These are phyloP conservation scores for Bryconaethiops microstoma DNA, from an alignment of 2,797 vertebrate genomes.

Conservation along the genomic window DNA sequence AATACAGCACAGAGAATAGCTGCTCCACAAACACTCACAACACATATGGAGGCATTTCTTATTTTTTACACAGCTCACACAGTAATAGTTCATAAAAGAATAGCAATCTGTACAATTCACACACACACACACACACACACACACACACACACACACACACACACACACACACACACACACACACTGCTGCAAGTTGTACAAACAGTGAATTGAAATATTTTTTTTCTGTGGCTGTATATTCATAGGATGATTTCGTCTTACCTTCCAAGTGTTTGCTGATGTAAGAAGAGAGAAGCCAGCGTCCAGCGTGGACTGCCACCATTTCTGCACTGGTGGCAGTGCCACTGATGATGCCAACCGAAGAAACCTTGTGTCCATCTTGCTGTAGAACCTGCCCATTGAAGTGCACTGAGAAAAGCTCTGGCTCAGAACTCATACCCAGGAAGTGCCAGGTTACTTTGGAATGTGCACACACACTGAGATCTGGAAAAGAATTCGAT, in stretches of 20 bases:
- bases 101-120: no score
- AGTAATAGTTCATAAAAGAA: no score
- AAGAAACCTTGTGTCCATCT: constrained; percentile 80
- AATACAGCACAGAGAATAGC: no score
- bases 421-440: constrained; percentile 90
- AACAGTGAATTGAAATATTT: no score
- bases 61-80: no score
- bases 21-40: no score
- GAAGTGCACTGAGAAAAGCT: constrained; percentile 93
- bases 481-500: constrained; percentile 69
- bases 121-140: no score
- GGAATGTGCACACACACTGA: constrained; percentile 82
- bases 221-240: no score
- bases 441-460: constrained; percentile 88
- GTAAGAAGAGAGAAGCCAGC: constrained; percentile 89
- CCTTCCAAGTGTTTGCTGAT: constrained; percentile 87
- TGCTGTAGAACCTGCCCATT: constrained; percentile 91
- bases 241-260: constrained; percentile 58
- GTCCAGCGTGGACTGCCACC: constrained; percentile 81
- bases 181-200: no score
- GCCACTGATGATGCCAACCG: constrained; percentile 85
- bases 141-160: no score
- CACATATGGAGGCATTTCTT: no score
- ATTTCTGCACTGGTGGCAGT: constrained; percentile 83
- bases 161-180: no score